These are phyloP conservation scores for Ostrea denselamellosa DNA, from an alignment of 1,140 invertebrate genomes.

Conservation along the genomic window DNA sequence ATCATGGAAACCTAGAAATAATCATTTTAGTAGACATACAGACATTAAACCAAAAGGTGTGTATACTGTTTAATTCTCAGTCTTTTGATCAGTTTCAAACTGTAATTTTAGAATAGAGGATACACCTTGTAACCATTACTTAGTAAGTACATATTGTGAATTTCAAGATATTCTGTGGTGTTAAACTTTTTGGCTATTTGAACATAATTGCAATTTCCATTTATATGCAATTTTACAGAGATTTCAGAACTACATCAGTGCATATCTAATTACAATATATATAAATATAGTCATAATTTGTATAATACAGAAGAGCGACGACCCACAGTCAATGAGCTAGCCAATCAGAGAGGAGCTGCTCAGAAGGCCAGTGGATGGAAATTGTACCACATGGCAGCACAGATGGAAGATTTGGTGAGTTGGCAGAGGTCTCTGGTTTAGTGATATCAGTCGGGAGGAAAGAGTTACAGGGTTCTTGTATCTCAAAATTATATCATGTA, in stretches of 20 bases:
- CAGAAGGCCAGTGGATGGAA: slow-evolving; percentile 97
- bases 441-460: neutral
- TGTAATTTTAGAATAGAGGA: neutral
- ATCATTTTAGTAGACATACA: slow-evolving; percentile 92
- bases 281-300: neutral
- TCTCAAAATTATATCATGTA: no score
- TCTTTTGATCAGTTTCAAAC: neutral
- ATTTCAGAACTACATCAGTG: no score
- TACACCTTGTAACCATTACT: neutral
- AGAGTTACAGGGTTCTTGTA: no score
- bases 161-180: no score
- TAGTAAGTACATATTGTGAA: neutral
- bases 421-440: neutral
- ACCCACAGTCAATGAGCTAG: slow-evolving; percentile 91
- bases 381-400: slow-evolving; percentile 92
- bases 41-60: slow-evolving; percentile 90
- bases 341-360: slow-evolving; percentile 91
- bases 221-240: no score
- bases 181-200: no score
- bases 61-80: neutral
- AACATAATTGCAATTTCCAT: no score
- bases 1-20: slow-evolving; percentile 83
- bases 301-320: slow-evolving; percentile 85
- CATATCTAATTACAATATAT: no score
- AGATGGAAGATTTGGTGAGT: slow-evolving; percentile 94